Evolutionary conservation across 2,113 vertebrate species (phyloP).

Genomic region (Rhinoptilus africanus): DNA sequence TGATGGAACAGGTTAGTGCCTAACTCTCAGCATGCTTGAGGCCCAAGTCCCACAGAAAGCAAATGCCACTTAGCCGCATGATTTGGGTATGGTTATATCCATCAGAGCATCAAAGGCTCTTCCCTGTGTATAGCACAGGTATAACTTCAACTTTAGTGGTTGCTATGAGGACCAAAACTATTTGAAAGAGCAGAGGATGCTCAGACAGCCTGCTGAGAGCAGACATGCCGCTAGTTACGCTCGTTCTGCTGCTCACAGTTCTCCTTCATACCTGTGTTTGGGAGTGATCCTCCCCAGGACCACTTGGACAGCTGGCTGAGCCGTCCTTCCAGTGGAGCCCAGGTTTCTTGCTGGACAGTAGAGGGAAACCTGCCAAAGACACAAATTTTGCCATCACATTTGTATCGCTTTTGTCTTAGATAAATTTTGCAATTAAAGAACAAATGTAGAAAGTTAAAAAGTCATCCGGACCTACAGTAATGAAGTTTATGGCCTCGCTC

Average conservation of each 20-base stretch:
- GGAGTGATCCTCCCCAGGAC: not conserved
- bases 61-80: accelerated
- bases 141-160: not conserved
- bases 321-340: not conserved
- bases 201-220: not conserved
- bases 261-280: not conserved
- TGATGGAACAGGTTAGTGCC: not conserved
- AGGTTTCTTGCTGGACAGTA: conserved; percentile 41
- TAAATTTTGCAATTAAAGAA: not conserved
- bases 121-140: accelerated
- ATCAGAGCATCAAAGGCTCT: not conserved
- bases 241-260: not conserved
- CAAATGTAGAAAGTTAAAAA: not conserved
- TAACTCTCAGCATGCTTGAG: accelerated
- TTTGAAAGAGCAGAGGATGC: not conserved
- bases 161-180: not conserved
- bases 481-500: not conserved
- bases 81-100: not conserved
- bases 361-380: conserved; percentile 59
- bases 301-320: not conserved
- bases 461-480: not conserved
- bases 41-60: not conserved
- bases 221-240: not conserved
- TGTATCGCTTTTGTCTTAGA: not conserved
- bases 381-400: not conserved